These are phyloP conservation scores for Bicyclus anynana DNA, from an alignment of 1,140 invertebrate species.

Conservation along the genomic window DNA sequence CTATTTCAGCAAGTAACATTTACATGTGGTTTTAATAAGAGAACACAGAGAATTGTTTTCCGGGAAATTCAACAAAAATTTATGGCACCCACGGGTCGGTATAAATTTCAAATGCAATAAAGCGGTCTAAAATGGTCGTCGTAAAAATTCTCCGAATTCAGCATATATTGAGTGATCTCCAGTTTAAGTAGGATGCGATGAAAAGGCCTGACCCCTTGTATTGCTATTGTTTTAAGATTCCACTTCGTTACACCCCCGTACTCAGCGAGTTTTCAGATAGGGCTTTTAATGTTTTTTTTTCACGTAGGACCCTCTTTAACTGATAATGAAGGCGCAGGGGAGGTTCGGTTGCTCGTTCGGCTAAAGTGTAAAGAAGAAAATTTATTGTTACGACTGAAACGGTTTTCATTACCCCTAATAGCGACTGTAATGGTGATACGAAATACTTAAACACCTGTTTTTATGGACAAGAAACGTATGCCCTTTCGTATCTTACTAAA, in stretches of 20 bases:
- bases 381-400: constrained; percentile 61
- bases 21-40: constrained; percentile 27
- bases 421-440: constrained; percentile 48
- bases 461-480: background rate
- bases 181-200: constrained; percentile 55
- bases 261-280: constrained; percentile 59
- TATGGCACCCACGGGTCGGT: constrained; percentile 47
- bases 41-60: constrained; percentile 40
- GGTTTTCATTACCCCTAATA: constrained; percentile 57
- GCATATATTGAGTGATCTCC: constrained; percentile 69
- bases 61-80: constrained; percentile 47
- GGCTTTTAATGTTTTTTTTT: constrained; percentile 57
- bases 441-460: constrained; percentile 29
- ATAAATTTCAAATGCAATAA: constrained; percentile 62
- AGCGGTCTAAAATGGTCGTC: constrained; percentile 44
- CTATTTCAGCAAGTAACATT: constrained; percentile 19
- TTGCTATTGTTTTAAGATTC: constrained; percentile 75
- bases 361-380: constrained; percentile 49
- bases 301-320: constrained; percentile 58
- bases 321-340: constrained; percentile 63
- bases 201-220: constrained; percentile 51
- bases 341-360: constrained; percentile 35
- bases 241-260: constrained; percentile 69
- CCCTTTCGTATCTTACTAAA: too few relatives aligned
- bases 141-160: constrained; percentile 71